Base-by-base conservation (phyloP, 2,797 vertebrate species). In the Petrocephalus schoutedeni region DNA sequence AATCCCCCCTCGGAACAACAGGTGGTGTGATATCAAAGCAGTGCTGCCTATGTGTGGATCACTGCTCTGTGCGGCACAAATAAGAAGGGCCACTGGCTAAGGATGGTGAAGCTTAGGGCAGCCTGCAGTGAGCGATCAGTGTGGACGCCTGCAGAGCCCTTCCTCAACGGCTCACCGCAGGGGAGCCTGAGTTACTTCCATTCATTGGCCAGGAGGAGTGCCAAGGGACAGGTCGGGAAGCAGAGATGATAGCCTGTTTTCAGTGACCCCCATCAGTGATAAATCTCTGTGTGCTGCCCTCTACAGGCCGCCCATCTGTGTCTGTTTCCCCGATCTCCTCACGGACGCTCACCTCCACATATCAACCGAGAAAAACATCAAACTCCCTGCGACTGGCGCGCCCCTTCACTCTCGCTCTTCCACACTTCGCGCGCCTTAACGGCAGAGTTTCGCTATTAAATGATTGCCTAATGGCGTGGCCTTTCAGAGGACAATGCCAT, bases 401-500 rank as follows among this genome's bases (percentile, higher is more conserved):
- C 23, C 61, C 61, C 61, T 67, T 67, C 36, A 8, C 41, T 41
- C 32, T 41, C 23, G 14, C 32, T 74, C 14, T 16, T 64, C 9
- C 61, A 1, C 1, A 74, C 67, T 41, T 28, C 41, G 67, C 14
- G 10, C 32, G 19, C 14, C 14, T 74, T 74, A 74, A 2, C 67
- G 2, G 67, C 67, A 74, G 67, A 57, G 9, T 16, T 32, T 41
- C 16, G 9, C 77, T 82, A 82, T 82, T 53, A 82, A 82, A 82
- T 53, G 41, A 82, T 49, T 51, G 19, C 51, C 36, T 51, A 82
- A 82, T 51, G 77, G 77, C 49, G 41, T 82, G 45, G 77, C n/a
- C 45, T 82, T 82, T 82, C 77, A 49, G 77, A 82, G 77, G 77
- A 51, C 41, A 21, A 82, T 53, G 45, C 77, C 77, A 82, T 82